Evolutionary conservation across 2,113 vertebrate genomes (phyloP).

Genomic region (Apus apus): DNA sequence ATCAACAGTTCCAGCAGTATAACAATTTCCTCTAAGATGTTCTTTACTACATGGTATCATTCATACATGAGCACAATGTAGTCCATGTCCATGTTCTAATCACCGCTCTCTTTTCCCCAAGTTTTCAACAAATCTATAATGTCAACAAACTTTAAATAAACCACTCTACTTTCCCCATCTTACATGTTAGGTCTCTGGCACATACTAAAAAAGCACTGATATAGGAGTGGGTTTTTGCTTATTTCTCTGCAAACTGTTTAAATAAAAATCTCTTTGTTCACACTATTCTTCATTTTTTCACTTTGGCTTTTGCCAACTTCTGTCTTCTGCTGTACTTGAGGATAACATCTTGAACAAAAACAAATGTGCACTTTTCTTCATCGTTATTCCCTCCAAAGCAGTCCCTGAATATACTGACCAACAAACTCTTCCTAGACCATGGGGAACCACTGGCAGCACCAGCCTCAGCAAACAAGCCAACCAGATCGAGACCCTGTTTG

Average conservation of each 20-base stretch:
- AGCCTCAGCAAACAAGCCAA: neutral
- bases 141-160: neutral
- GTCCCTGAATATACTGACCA: neutral
- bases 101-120: neutral
- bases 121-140: neutral
- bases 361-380: neutral
- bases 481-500: neutral
- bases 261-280: neutral
- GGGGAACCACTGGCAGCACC: neutral
- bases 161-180: neutral
- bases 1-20: neutral
- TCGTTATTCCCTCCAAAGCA: neutral
- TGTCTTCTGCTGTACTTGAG: neutral
- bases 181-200: neutral
- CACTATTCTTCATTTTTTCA: neutral
- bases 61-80: neutral
- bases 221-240: neutral
- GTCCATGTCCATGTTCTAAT: neutral
- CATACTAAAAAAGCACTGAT: neutral
- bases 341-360: neutral
- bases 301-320: neutral
- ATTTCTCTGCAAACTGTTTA: neutral
- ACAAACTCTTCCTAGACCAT: neutral
- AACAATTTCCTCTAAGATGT: neutral
- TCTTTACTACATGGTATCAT: neutral